Conservation (phyloP, 2,113 vertebrate species). For the Microtus ochrogaster region DNA sequence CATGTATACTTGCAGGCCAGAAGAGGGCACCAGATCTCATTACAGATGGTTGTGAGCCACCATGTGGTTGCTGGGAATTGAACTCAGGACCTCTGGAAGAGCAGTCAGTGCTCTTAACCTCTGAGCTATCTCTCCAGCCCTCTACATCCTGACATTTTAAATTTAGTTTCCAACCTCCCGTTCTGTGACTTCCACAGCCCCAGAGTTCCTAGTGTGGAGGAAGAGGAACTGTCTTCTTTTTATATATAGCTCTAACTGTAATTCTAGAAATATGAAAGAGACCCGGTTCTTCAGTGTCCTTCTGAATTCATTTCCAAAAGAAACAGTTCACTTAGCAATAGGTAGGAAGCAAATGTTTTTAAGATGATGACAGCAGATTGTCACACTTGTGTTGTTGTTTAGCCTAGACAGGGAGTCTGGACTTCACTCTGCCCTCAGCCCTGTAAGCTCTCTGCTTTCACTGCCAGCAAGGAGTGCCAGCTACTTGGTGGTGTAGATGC, state of each 20-base stretch:
- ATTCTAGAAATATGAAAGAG: not conserved
- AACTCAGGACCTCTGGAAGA: too few relatives aligned
- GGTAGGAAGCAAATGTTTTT: not conserved
- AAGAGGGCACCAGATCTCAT: too few relatives aligned
- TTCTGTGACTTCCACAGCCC: constrained; percentile 6
- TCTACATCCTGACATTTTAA: not conserved
- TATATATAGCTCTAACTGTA: not conserved
- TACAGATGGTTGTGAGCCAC: too few relatives aligned
- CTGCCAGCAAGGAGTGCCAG: not conserved
- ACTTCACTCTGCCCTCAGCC: not conserved
- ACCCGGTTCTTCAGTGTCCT: not conserved
- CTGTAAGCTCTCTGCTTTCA: not conserved
- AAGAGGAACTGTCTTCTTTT: not conserved
- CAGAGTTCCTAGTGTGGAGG: not conserved
- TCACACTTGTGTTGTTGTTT: not conserved
- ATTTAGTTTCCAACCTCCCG: not conserved
- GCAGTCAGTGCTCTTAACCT: too few relatives aligned
- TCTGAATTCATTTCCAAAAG: constrained; percentile 13
- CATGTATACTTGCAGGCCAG: too few relatives aligned
- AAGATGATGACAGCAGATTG: not conserved
- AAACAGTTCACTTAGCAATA: not conserved
- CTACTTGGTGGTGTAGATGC: not conserved
- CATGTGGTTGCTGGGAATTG: too few relatives aligned
- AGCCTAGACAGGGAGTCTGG: not conserved
- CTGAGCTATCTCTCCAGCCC: too few relatives aligned